Conservation (phyloP, 1,140 invertebrate genomes). For the Drosophila ogumai region DNA sequence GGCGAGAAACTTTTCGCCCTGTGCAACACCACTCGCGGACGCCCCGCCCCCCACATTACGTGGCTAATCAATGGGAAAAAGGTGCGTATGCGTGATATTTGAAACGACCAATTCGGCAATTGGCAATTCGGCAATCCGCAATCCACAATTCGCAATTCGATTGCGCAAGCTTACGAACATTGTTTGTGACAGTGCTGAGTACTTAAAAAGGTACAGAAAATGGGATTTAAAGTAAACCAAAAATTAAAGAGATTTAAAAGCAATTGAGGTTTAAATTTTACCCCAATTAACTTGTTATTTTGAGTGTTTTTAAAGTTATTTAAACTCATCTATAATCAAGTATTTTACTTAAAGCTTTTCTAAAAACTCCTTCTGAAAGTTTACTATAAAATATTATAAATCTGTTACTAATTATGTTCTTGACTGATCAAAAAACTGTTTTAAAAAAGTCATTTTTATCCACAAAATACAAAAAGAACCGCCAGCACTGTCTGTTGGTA, state of each 20-base stretch:
- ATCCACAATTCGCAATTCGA: conserved; percentile 22
- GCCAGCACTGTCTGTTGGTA: conserved; percentile 10
- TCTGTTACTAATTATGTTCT: background rate
- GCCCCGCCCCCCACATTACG: conserved; percentile 91
- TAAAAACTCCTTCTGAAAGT: background rate
- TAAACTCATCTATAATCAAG: too few relatives aligned
- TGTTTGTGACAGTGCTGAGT: conserved; percentile 4
- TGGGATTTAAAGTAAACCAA: background rate
- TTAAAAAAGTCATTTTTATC: background rate
- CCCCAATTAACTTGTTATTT: background rate
- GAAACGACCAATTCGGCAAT: conserved; percentile 15
- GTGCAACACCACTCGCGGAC: conserved; percentile 90
- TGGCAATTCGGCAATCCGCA: conserved; percentile 48
- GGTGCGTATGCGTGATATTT: conserved; percentile 86
- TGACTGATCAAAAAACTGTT: background rate
- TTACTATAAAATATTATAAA: too few relatives aligned
- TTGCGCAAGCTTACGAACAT: background rate
- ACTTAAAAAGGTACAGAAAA: background rate
- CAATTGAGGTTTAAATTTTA: background rate
- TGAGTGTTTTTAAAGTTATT: too few relatives aligned
- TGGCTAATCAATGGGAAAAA: conserved; percentile 93
- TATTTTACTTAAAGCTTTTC: too few relatives aligned
- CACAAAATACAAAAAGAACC: background rate
- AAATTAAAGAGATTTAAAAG: background rate
- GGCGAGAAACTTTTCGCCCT: conserved; percentile 91